Conservation (phyloP, 2,113 vertebrate species). For the Oostethus manadensis region DNA sequence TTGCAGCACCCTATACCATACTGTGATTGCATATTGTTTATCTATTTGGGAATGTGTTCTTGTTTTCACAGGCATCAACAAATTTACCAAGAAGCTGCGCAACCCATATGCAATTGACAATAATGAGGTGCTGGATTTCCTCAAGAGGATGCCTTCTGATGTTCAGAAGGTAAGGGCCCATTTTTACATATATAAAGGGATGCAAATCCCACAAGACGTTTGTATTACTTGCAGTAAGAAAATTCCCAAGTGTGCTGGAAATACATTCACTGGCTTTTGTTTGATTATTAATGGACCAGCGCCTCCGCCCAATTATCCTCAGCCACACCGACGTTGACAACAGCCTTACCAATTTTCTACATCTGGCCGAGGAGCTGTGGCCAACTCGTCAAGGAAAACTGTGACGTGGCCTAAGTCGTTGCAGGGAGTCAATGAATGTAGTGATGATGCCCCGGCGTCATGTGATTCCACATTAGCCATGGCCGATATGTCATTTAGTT, state of each 20-base stretch:
- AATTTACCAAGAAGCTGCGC: constrained; percentile 96
- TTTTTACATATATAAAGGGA: constrained; percentile 66
- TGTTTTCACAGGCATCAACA: constrained; percentile 86
- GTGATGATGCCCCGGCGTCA: constrained; percentile 52
- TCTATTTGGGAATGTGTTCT: constrained; percentile 59
- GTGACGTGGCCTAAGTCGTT: constrained; percentile 61
- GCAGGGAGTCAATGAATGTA: constrained; percentile 68
- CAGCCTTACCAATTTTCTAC: constrained; percentile 4
- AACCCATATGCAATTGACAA: constrained; percentile 88
- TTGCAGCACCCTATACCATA: no score
- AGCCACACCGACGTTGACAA: constrained; percentile 44
- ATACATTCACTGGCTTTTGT: constrained; percentile 68
- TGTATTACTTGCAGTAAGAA: constrained; percentile 67
- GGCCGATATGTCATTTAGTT: constrained; percentile 66
- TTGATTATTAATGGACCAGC: constrained; percentile 72
- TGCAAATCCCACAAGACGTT: constrained; percentile 65
- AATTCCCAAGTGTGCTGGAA: constrained; percentile 69
- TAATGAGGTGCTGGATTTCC: constrained; percentile 93
- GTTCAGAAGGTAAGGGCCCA: constrained; percentile 90
- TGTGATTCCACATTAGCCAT: constrained; percentile 70
- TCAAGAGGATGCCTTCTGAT: constrained; percentile 95
- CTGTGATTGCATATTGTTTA: not conserved
- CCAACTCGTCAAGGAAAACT: constrained; percentile 7
- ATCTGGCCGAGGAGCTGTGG: not conserved
- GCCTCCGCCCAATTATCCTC: constrained; percentile 66